Evolutionary conservation across 2,888 invertebrate genomes (phyloP).

Genomic region (Papilio protenor): DNA sequence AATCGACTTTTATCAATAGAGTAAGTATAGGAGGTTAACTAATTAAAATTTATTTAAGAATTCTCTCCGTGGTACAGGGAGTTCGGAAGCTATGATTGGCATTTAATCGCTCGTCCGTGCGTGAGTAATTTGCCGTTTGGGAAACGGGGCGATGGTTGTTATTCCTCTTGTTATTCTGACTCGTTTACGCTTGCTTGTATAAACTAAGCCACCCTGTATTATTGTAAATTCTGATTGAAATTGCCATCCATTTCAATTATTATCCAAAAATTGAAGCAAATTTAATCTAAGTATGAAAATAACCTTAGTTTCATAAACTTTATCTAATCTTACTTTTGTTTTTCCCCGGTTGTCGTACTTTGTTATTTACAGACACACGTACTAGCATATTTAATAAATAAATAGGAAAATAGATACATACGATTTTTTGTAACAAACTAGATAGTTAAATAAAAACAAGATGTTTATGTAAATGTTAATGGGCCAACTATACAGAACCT

Average conservation of each 20-base stretch:
- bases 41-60: conserved; percentile 20
- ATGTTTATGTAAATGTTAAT: too few relatives aligned
- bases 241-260: neutral
- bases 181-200: conserved; percentile 22
- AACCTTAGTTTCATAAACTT: neutral
- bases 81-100: conserved; percentile 22
- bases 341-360: neutral
- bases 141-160: conserved; percentile 17
- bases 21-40: neutral
- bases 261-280: neutral
- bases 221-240: neutral
- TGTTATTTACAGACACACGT: neutral
- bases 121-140: conserved; percentile 31
- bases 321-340: neutral
- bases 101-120: conserved; percentile 36
- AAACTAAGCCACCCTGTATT: neutral
- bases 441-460: too few relatives aligned
- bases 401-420: too few relatives aligned
- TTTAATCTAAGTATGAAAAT: neutral
- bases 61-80: neutral
- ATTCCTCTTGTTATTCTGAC: conserved; percentile 18
- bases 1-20: too few relatives aligned
- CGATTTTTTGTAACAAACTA: too few relatives aligned
- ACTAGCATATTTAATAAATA: neutral
- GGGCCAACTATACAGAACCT: too few relatives aligned